Evolutionary conservation across 2,888 invertebrate genomes (phyloP).

Genomic region (Lithophane semibrunnea): DNA sequence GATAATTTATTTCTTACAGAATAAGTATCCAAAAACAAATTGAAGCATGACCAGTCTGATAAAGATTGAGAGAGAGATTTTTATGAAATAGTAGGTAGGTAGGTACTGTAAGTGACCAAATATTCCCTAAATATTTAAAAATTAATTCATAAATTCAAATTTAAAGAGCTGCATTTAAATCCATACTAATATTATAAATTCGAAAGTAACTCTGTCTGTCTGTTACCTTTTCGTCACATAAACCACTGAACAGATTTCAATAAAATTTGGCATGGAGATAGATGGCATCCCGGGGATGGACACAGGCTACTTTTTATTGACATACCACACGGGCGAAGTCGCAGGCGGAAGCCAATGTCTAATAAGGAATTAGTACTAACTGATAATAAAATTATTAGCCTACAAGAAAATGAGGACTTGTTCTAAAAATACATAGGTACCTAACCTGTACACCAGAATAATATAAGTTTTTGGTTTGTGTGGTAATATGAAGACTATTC

Average conservation of each 20-base stretch:
- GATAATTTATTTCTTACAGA: background rate
- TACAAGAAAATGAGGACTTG: constrained; percentile 27
- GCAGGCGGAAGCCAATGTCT: background rate
- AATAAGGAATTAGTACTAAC: background rate
- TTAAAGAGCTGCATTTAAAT: background rate
- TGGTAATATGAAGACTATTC: constrained; percentile 17
- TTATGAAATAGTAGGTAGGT: background rate
- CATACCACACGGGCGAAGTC: too few species aligned
- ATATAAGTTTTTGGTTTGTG: background rate
- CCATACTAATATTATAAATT: too few species aligned
- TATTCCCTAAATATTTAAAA: background rate
- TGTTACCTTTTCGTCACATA: too few species aligned
- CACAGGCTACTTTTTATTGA: too few species aligned
- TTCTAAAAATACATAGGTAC: constrained; percentile 12
- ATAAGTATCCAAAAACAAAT: constrained; percentile 14
- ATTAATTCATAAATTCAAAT: background rate
- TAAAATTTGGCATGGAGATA: too few species aligned
- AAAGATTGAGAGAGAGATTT: constrained; percentile 12
- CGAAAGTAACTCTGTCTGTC: too few species aligned
- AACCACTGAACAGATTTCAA: too few species aligned
- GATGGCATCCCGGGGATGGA: too few species aligned
- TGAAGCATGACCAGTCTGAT: constrained; percentile 5
- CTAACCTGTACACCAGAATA: constrained; percentile 28
- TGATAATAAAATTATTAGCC: background rate
- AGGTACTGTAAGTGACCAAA: background rate